Percentiles rank a stretch among this genome's conserved stretches.
Conservation (phyloP, 2,888 invertebrate species). For the Noctua comes region DNA sequence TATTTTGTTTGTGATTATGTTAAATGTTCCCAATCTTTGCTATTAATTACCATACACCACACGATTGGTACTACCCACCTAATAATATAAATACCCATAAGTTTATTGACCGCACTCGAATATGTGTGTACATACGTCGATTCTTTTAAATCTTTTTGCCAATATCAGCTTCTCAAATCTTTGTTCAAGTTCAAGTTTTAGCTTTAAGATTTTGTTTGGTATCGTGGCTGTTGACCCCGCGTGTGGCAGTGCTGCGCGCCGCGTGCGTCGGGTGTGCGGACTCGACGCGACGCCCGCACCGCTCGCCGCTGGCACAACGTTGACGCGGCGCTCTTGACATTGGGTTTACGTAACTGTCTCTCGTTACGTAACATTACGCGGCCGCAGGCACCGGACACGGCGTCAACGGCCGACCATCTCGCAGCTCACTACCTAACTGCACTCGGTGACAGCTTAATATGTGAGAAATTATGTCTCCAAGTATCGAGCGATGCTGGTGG, state of each 20-base stretch:
- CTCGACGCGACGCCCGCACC: constrained; percentile 36
- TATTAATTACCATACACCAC: constrained; percentile 15
- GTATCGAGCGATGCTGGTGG: constrained; percentile 49
- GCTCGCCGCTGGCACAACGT: constrained; percentile 58
- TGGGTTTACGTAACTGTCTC: constrained; percentile 81
- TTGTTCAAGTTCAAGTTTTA: constrained; percentile 69
- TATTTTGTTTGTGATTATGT: background rate
- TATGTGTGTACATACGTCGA: constrained; percentile 34
- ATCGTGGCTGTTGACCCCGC: constrained; percentile 79
- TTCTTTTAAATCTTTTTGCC: constrained; percentile 46
- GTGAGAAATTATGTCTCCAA: constrained; percentile 59
- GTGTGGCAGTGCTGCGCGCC: constrained; percentile 22
- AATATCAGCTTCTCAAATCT: constrained; percentile 56
- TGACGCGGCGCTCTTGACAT: constrained; percentile 86
- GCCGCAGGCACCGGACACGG: constrained; percentile 58
- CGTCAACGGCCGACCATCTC: constrained; percentile 66
- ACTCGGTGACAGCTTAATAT: constrained; percentile 63
- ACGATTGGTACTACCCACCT: background rate
- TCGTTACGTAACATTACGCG: constrained; percentile 74
- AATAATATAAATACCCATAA: constrained; percentile 25
- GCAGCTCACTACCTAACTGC: constrained; percentile 64
- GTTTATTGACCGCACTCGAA: constrained; percentile 48
- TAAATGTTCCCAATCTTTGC: background rate
- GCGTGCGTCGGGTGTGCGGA: constrained; percentile 43
- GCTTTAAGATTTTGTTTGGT: constrained; percentile 74